Conservation (phyloP, 2,888 invertebrate genomes). For the Ectropis crepuscularia region DNA sequence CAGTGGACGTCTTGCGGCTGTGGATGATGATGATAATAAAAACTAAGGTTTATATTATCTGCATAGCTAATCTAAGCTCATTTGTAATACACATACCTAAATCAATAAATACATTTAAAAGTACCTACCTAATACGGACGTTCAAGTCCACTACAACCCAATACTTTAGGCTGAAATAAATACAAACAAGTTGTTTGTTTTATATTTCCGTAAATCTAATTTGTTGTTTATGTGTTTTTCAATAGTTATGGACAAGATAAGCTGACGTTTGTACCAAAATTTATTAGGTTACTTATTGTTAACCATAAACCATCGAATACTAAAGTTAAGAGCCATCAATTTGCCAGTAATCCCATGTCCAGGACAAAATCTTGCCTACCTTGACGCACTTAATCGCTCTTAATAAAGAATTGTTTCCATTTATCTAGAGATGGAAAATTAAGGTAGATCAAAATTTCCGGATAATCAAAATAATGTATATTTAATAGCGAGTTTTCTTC, state of each 20-base stretch:
- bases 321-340: constrained; percentile 28
- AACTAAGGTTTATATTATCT: too few species aligned
- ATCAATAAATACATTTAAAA: too few species aligned
- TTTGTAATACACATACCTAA: too few species aligned
- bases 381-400: constrained; percentile 36
- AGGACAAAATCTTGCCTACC: constrained; percentile 27
- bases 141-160: too few species aligned
- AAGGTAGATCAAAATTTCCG: neutral
- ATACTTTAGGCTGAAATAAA: too few species aligned
- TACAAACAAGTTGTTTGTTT: too few species aligned
- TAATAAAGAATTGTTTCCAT: constrained; percentile 42
- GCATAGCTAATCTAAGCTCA: too few species aligned
- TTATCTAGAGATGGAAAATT: constrained; percentile 9
- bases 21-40: too few species aligned
- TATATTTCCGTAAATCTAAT: too few species aligned
- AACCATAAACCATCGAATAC: constrained; percentile 9
- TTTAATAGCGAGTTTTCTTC: neutral
- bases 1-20: too few species aligned
- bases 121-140: too few species aligned
- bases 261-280: neutral
- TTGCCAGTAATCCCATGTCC: constrained; percentile 27
- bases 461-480: neutral
- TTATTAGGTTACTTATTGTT: constrained; percentile 4
- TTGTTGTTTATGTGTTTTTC: neutral
- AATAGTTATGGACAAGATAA: neutral